Conservation (phyloP, 35 echinoderm and acorn worm species). For the Heliocidaris erythrogramma region DNA sequence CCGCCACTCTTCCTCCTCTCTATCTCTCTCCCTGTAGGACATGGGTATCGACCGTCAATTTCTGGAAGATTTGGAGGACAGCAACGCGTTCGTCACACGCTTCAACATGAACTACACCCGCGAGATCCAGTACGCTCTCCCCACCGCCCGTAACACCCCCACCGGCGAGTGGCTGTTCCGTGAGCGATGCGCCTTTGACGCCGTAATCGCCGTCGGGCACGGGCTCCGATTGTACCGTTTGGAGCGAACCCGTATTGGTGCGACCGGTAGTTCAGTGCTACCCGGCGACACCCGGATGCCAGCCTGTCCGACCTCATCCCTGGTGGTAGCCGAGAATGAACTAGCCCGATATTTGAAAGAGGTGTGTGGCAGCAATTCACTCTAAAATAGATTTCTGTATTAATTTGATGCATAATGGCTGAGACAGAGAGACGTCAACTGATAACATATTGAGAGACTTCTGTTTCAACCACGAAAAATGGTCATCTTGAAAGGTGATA, state of each 20-base stretch:
- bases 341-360: slow-evolving; percentile 52
- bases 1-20: neutral
- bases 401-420: too few relatives aligned
- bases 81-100: slow-evolving; percentile 83
- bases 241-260: slow-evolving; percentile 38
- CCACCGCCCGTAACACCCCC: slow-evolving; percentile 57
- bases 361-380: slow-evolving; percentile 36
- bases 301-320: slow-evolving; percentile 68
- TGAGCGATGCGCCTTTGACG: slow-evolving; percentile 79
- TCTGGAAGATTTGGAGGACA: slow-evolving; percentile 61
- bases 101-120: slow-evolving; percentile 93
- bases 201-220: slow-evolving; percentile 86
- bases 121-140: slow-evolving; percentile 74
- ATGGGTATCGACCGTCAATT: slow-evolving; percentile 63
- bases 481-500: too few relatives aligned
- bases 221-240: slow-evolving; percentile 73
- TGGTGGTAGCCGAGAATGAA: slow-evolving; percentile 46
- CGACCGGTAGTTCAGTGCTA: slow-evolving; percentile 58
- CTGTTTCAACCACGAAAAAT: too few relatives aligned
- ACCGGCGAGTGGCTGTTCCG: slow-evolving; percentile 73
- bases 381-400: too few relatives aligned
- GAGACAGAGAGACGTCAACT: too few relatives aligned
- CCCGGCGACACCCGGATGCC: slow-evolving; percentile 89
- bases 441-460: too few relatives aligned
- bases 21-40: slow-evolving; percentile 31